Evolutionary conservation across 2,113 vertebrate species (phyloP).

Genomic region (Odontophorus gujanensis): DNA sequence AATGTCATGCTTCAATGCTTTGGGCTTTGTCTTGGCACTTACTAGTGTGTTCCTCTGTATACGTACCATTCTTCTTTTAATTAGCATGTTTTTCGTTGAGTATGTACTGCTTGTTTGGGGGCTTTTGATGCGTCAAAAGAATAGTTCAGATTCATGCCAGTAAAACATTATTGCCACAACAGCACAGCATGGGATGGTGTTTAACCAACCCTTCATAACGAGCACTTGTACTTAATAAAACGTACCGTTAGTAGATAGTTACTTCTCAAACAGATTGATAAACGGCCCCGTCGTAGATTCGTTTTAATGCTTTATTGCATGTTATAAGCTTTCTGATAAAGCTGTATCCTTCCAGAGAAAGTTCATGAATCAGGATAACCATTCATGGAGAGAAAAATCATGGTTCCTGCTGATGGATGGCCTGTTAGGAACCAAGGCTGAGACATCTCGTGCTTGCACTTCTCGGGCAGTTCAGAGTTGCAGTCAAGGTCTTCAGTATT

Average conservation of each 20-base stretch:
- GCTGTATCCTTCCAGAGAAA: not conserved
- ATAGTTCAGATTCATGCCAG: not conserved
- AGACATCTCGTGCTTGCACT: not conserved
- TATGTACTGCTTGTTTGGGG: not conserved
- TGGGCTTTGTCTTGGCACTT: not conserved
- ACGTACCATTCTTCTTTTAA: not conserved
- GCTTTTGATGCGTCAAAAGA: not conserved
- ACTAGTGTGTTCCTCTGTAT: not conserved
- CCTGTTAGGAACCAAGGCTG: not conserved
- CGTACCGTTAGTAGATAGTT: not conserved
- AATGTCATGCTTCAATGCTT: not conserved
- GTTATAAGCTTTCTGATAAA: not conserved
- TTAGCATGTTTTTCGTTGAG: not conserved
- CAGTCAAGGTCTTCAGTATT: not conserved
- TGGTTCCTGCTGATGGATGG: not conserved
- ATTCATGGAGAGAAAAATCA: not conserved
- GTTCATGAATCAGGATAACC: not conserved
- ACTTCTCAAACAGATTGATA: not conserved
- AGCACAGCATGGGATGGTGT: not conserved
- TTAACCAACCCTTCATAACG: not conserved
- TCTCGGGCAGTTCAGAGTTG: not conserved
- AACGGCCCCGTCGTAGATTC: not conserved
- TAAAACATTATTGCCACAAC: not conserved
- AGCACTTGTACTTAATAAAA: not conserved
- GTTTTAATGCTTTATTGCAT: not conserved